phyloP scores from a whole-genome alignment of 1,140 invertebrate genomes.

The Drosophila bocki region DNA sequence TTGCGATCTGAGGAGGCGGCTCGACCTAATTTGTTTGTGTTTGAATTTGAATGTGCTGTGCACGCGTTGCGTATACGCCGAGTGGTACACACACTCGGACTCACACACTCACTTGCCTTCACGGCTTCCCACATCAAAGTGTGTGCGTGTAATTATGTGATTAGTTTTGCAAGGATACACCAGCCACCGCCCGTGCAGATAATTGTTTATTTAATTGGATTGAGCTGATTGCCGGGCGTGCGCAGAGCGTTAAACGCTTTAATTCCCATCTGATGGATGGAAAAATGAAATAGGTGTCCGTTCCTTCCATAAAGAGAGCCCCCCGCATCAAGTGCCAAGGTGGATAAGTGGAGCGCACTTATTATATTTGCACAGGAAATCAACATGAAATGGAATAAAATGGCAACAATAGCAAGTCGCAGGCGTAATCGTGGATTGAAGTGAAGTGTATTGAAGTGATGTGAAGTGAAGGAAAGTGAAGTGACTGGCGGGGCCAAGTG shows the following conservation, averaged over 20 bases:
- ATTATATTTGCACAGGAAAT: slow-evolving; percentile 71
- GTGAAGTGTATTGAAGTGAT: background rate
- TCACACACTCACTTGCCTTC: slow-evolving; percentile 5
- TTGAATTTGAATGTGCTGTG: slow-evolving; percentile 53
- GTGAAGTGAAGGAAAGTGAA: slow-evolving; percentile 5
- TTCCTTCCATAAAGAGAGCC: background rate
- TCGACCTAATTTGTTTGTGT: slow-evolving; percentile 53
- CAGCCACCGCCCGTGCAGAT: slow-evolving; percentile 27
- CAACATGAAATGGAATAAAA: slow-evolving; percentile 36
- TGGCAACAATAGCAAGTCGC: slow-evolving; percentile 33
- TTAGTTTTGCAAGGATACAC: slow-evolving; percentile 57
- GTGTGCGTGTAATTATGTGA: slow-evolving; percentile 66
- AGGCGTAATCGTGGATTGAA: background rate
- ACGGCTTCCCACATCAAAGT: slow-evolving; percentile 51
- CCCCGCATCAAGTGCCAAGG: slow-evolving; percentile 11
- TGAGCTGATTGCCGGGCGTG: slow-evolving; percentile 44
- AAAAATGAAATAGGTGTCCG: slow-evolving; percentile 12
- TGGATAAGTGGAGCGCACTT: slow-evolving; percentile 49
- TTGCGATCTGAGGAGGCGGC: slow-evolving; percentile 15
- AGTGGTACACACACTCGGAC: slow-evolving; percentile 14
- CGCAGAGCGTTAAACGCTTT: slow-evolving; percentile 32
- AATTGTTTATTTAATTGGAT: slow-evolving; percentile 65
- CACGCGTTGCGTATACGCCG: slow-evolving; percentile 33
- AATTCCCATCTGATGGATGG: slow-evolving; percentile 23
- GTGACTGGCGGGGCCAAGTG: slow-evolving; percentile 40